phyloP scores from a whole-genome alignment of 1,140 invertebrate species.

The Ericerus pela region DNA sequence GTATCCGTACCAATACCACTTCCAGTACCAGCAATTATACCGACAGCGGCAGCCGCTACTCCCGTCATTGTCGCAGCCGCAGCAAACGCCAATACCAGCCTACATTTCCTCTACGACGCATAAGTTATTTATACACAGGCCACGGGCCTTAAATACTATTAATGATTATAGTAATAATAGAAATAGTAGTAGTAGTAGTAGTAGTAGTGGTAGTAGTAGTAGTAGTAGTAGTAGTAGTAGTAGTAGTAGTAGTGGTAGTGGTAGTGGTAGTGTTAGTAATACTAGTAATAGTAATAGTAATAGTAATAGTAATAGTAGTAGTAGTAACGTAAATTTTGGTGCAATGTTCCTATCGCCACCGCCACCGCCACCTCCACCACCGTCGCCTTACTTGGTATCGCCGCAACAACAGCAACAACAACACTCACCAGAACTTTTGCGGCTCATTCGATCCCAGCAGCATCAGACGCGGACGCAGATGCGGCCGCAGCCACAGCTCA shows the following conservation, averaged over 20 bases:
- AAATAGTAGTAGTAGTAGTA: background rate
- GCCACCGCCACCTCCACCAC: background rate
- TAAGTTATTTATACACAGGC: no score
- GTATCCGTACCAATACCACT: no score
- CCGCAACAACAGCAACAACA: no score
- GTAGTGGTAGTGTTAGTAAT: no score
- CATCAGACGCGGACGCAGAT: background rate
- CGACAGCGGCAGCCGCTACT: background rate
- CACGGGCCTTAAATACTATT: no score
- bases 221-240: background rate
- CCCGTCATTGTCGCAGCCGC: background rate
- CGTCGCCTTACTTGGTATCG: no score
- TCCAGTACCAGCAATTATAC: no score
- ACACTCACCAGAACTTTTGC: no score
- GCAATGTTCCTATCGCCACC: background rate
- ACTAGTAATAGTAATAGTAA: constrained; percentile 1
- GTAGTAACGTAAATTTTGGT: constrained; percentile 3
- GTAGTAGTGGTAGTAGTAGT: background rate
- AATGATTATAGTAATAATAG: no score
- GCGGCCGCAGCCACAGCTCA: background rate
- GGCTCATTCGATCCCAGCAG: no score
- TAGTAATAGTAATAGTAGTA: background rate
- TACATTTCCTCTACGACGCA: no score
- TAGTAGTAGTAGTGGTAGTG: background rate
- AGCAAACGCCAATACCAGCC: background rate